These are phyloP conservation scores for Zoanthus sociatus DNA, from an alignment of 92 coral and sea anemone genomes.

Conservation along the genomic window DNA sequence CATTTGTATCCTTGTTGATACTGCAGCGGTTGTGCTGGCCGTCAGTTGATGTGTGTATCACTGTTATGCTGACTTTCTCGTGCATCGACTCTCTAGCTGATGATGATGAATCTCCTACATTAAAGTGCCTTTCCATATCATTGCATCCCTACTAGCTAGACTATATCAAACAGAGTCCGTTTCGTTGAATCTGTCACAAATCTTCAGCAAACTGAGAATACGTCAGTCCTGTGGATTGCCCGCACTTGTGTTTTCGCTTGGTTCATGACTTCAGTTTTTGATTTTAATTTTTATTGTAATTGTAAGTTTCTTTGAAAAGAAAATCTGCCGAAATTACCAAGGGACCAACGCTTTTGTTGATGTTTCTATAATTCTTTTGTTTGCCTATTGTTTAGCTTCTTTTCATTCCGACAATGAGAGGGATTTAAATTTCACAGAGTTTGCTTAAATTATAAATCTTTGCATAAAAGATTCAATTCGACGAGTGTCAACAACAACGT, in stretches of 20 bases:
- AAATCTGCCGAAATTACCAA: slow-evolving; percentile 15
- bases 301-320: slow-evolving; percentile 3
- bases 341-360: not conserved
- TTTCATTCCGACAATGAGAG: not conserved
- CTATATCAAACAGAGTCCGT: not conserved
- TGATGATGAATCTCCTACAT: not conserved
- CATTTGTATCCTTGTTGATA: not conserved
- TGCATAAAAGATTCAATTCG: too few species aligned
- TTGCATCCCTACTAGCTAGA: not conserved
- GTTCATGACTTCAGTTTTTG: not conserved
- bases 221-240: not conserved
- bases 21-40: not conserved
- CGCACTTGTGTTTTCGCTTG: not conserved
- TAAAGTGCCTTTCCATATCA: not conserved
- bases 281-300: slow-evolving; percentile 3
- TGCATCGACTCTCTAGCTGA: not conserved
- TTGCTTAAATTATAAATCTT: not conserved
- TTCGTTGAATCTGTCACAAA: not conserved
- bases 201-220: not conserved
- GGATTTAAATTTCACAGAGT: slow-evolving; percentile 1
- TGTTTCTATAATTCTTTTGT: not conserved
- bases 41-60: not conserved
- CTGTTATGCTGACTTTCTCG: not conserved
- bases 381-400: not conserved
- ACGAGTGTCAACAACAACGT: too few species aligned